These are phyloP conservation scores for Fulica atra DNA, from an alignment of 2,113 vertebrate genomes.

Conservation along the genomic window DNA sequence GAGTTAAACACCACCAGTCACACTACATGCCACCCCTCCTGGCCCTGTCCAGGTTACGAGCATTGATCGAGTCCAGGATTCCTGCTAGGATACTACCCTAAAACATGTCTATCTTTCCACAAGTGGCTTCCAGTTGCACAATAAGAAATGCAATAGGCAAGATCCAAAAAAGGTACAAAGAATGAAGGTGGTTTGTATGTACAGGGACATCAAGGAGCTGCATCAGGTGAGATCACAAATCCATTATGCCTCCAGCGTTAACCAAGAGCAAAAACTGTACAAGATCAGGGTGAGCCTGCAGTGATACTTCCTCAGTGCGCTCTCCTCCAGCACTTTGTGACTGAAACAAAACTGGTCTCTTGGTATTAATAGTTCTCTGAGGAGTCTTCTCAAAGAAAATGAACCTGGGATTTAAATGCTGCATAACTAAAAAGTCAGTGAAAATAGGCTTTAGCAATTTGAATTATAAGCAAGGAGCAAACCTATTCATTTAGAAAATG, in stretches of 20 bases:
- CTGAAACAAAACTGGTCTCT: neutral
- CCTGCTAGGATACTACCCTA: neutral
- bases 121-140: neutral
- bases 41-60: neutral
- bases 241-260: neutral
- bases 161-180: neutral
- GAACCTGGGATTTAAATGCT: neutral
- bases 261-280: neutral
- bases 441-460: conserved; percentile 8
- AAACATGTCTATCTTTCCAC: neutral
- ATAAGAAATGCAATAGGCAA: neutral
- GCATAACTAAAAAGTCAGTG: conserved; percentile 5
- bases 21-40: neutral
- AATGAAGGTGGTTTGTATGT: neutral
- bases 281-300: neutral
- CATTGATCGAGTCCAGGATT: neutral
- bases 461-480: conserved; percentile 10
- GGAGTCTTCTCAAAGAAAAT: conserved; percentile 19
- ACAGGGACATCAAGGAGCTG: neutral
- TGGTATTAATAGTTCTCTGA: neutral
- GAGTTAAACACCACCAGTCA: neutral
- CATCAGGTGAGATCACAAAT: neutral
- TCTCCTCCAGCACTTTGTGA: neutral
- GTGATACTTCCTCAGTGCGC: neutral
- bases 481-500: neutral